Percentiles rank a stretch among this genome's conserved stretches.
Conservation (phyloP, 2,113 vertebrate genomes). For the Larimichthys crocea region DNA sequence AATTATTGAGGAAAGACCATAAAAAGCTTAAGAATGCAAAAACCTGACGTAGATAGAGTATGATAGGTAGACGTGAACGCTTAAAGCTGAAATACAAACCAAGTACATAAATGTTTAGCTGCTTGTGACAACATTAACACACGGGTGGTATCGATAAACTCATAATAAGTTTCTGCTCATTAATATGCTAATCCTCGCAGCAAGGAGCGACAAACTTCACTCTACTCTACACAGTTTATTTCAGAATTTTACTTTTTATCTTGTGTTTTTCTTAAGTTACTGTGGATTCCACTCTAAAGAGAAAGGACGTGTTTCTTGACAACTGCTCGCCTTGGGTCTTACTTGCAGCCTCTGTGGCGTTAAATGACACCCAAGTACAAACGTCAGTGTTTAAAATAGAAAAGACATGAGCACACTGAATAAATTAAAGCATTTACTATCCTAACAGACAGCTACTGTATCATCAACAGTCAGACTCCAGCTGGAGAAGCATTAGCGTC, state of each 20-base stretch:
- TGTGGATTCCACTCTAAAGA: neutral
- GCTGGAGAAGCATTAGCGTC: neutral
- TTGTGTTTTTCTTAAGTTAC: neutral
- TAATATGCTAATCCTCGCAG: neutral
- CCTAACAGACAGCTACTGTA: neutral
- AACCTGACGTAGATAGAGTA: neutral
- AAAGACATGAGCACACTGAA: neutral
- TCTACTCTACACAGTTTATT: neutral
- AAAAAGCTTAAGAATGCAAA: slow-evolving; percentile 26
- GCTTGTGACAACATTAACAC: neutral
- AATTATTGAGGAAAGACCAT: slow-evolving; percentile 60
- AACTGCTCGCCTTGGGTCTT: neutral
- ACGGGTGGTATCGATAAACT: neutral
- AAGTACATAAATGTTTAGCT: neutral
- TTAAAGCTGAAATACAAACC: neutral
- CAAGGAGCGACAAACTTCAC: neutral
- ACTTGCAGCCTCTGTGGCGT: neutral
- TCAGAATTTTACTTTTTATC: neutral
- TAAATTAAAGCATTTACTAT: neutral
- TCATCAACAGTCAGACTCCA: neutral
- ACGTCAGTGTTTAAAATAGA: neutral
- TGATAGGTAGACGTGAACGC: neutral
- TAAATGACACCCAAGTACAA: neutral
- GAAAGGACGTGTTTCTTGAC: neutral
- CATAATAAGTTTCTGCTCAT: neutral